Base-by-base conservation (phyloP, 2,888 invertebrate species). In the Drosophila siamana region DNA sequence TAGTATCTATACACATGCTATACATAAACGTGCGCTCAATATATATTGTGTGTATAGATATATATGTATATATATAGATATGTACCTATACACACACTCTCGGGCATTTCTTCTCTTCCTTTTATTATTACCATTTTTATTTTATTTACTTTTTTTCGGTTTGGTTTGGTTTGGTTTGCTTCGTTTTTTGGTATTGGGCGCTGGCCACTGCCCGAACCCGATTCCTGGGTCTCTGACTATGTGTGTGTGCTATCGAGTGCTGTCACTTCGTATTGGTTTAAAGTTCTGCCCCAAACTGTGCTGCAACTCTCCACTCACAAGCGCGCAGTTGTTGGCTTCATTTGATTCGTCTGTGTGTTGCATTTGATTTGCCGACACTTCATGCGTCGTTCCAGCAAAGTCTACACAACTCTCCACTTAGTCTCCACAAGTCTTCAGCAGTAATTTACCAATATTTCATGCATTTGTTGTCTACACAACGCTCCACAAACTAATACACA, bases 111-210 rank as follows among this genome's bases (percentile, higher is more conserved):
- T 54, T 50, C 41, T 50, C 59, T 59, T 40, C 46, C 48, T 54
- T 64, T 62, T 46, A 63, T 57, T 48, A 36, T 43, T 69, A 48
- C 41, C 52, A 54, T 54, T 54, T 54, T 30, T 48, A 28, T 41
- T 43, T 41, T 16, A 51, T 59, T 30, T 22, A 15, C 26, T 28
- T 36, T 56, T 55, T 28, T 67, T 60, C 36, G 52, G 47, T 71
- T 74, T 61, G 50, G 11, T 52, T 74, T 61, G 50, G 11, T 52
- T 24, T 13, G 33, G 33, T 4, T 33, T 24, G 43, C 52, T 46
- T 80, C 51, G 55, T 63, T 78, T 82, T 75, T 83, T 60, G 81
- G 74, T 80, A 79, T 84, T 79, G 79, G 84, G 79, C 80, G 81
- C 78, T 77, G 81, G 84, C 65, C 80, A 62, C 55, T 77, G 84